Percentiles rank a stretch among this genome's conserved stretches.
Conservation (phyloP, 2,797 vertebrate genomes). For the Loris lydekkerianus region DNA sequence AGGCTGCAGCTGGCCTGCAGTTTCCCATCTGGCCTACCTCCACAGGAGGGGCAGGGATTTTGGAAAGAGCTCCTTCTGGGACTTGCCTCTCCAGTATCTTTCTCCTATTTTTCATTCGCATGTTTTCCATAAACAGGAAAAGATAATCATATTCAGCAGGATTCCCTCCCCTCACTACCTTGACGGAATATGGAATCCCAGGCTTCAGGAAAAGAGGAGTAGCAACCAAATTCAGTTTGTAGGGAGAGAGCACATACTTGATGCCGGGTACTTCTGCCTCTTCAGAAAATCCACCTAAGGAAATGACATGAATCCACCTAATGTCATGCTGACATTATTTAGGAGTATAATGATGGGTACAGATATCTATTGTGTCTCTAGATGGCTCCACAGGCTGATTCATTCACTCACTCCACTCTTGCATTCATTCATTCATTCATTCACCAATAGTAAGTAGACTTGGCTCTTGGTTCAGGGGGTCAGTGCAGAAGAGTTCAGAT, state of each 20-base stretch:
- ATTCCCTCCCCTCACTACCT: slow-evolving; percentile 86
- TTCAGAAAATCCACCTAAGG: slow-evolving; percentile 91
- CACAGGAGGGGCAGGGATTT: background rate
- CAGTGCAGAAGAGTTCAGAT: background rate
- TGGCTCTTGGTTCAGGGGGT: background rate
- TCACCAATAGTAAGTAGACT: background rate
- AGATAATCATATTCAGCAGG: background rate
- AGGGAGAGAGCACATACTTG: slow-evolving; percentile 91
- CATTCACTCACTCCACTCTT: background rate
- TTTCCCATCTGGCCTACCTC: background rate
- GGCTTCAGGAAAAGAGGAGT: slow-evolving; percentile 95
- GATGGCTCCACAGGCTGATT: background rate
- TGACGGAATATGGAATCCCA: slow-evolving; percentile 92
- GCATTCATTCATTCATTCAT: background rate
- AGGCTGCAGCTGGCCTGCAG: background rate
- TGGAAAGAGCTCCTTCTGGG: background rate
- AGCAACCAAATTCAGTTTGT: slow-evolving; percentile 90
- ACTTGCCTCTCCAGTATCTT: background rate
- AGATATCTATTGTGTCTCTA: background rate
- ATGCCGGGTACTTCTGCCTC: slow-evolving; percentile 90
- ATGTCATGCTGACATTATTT: background rate
- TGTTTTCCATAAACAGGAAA: background rate
- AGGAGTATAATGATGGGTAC: background rate
- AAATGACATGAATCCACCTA: too few species aligned
- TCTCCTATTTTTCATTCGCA: background rate